Base-by-base conservation (phyloP, 2,888 invertebrate species). In the Dromius quadrimaculatus region DNA sequence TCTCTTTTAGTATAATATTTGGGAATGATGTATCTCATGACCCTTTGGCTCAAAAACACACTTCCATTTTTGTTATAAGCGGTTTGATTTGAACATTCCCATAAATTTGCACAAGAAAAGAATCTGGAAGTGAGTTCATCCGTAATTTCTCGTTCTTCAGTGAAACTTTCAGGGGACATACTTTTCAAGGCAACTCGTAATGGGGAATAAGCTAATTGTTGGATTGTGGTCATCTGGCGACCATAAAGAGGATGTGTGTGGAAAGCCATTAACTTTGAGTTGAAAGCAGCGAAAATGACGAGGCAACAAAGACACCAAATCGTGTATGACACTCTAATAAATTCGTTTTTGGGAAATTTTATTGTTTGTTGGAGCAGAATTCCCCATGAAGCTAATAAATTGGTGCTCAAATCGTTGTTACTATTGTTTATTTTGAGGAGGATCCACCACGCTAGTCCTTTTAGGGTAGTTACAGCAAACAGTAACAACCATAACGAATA, bases 191-290 rank as follows among this genome's bases (percentile, higher is more conserved):
- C 82, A 76, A 83, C 82, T 71, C 82, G 83, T 75, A 83, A 78
- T 74, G 81, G 83, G 34, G 83, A 83, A 0, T 78, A 77, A 2
- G 86, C 76, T 8, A 87, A 80, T 72, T 87, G 85, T 50, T 83
- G 76, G 1, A 87, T 78, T 0, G 81, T 83, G 66, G 85, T 78
- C 3, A 88, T 82, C 78, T 88, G 87, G 74, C 85, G 79, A 69
- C 86, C 81, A 71, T 80, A 83, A 1, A 82, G 81, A 0, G 87
- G 86, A 75, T 85, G 81, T 9, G 84, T 84, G 47, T 88, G 81
- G 0, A 87, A 86, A 6, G 82, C 81, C 66, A 88, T 86, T 72
- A 88, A 77, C 74, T 87, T 86, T 0, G 88, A 87, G 69, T 87
- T 85, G 71, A 87, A 88, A 0, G 84, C 82, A 0, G 86, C 85